Evolutionary conservation across 2,113 vertebrate species (phyloP).

Genomic region (Cinclus cinclus): DNA sequence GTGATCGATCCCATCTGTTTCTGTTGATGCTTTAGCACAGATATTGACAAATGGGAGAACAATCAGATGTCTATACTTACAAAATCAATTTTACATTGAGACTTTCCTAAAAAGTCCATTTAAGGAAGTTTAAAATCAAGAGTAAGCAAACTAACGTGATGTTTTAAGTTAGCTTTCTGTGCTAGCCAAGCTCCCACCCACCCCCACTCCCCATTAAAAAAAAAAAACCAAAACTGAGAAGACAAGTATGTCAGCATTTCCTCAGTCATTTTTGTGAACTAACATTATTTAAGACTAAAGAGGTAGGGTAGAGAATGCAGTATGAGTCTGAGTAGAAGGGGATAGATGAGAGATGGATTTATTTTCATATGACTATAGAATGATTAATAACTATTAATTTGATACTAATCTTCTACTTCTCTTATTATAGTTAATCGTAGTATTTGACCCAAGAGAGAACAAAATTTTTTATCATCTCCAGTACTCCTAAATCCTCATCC

Average conservation of each 20-base stretch:
- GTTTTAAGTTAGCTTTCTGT: not conserved
- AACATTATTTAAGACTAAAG: not conserved
- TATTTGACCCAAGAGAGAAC: not conserved
- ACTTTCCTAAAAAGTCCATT: not conserved
- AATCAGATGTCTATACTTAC: not conserved
- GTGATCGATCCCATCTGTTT: accelerated
- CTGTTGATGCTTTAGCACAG: not conserved
- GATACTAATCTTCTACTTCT: not conserved
- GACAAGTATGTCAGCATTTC: not conserved
- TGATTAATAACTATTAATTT: not conserved
- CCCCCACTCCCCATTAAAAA: no score
- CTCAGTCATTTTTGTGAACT: not conserved
- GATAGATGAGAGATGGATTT: not conserved
- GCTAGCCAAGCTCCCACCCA: not conserved
- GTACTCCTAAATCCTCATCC: not conserved
- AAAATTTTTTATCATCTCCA: not conserved
- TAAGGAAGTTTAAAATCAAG: not conserved
- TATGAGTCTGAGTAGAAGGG: not conserved
- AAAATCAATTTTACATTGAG: not conserved
- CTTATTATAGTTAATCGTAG: not conserved
- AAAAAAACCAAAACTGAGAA: not conserved
- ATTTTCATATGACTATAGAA: not conserved
- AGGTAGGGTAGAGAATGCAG: not conserved
- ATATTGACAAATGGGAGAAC: not conserved
- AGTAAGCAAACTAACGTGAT: not conserved